These are phyloP conservation scores for Tachystola acroxantha DNA, from an alignment of 2,888 invertebrate species.

Conservation along the genomic window DNA sequence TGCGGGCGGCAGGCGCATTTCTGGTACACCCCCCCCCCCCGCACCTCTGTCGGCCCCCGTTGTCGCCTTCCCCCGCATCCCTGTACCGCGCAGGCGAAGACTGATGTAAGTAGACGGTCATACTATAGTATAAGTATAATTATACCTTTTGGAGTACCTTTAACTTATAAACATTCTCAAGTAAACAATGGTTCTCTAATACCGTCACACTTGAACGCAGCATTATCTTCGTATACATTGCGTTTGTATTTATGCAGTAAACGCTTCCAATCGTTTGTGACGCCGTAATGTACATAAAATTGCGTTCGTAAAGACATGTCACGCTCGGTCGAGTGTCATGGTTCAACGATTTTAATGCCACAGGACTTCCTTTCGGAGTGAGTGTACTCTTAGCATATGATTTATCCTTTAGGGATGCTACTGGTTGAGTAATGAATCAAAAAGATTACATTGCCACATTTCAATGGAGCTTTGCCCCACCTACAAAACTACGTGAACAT, in stretches of 20 bases:
- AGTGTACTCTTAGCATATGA: slow-evolving; percentile 7
- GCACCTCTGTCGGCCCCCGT: too few relatives aligned
- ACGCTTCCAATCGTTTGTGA: slow-evolving; percentile 16
- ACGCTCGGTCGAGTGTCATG: slow-evolving; percentile 44
- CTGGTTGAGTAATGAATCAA: too few relatives aligned
- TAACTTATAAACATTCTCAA: neutral
- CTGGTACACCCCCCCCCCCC: too few relatives aligned
- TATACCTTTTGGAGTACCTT: too few relatives aligned
- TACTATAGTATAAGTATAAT: too few relatives aligned
- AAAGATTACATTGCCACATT: too few relatives aligned
- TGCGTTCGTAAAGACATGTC: slow-evolving; percentile 30
- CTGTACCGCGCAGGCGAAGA: too few relatives aligned
- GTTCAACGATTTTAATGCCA: slow-evolving; percentile 50
- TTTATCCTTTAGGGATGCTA: slow-evolving; percentile 5
- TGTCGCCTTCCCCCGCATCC: too few relatives aligned
- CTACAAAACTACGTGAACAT: too few relatives aligned
- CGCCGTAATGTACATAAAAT: slow-evolving; percentile 12
- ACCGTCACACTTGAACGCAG: slow-evolving; percentile 28
- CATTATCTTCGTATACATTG: neutral
- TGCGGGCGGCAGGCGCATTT: too few relatives aligned
- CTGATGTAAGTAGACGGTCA: too few relatives aligned
- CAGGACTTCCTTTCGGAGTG: slow-evolving; percentile 40
- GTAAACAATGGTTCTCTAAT: slow-evolving; percentile 33
- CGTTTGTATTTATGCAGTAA: slow-evolving; percentile 10
- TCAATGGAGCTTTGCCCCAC: too few relatives aligned